Conservation (phyloP, 2,113 vertebrate species). For the Larimichthys polyactis region DNA sequence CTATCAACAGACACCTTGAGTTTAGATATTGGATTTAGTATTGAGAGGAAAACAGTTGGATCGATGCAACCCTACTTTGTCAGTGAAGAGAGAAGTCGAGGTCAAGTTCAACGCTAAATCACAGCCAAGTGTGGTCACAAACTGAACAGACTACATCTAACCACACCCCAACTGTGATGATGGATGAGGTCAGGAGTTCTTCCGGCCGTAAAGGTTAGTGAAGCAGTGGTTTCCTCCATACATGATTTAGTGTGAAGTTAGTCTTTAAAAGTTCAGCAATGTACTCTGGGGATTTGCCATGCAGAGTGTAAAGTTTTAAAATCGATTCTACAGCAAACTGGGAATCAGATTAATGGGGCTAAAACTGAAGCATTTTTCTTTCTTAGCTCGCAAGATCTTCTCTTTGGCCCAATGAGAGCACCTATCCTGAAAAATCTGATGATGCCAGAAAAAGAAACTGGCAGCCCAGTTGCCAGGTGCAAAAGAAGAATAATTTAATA, state of each 20-base stretch:
- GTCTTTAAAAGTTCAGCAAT: background rate
- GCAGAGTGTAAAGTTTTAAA: background rate
- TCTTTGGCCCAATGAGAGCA: constrained; percentile 9
- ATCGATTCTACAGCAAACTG: constrained; percentile 17
- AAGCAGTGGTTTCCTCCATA: background rate
- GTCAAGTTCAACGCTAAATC: too few species aligned
- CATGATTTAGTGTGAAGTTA: background rate
- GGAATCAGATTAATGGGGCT: background rate
- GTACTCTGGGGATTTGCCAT: constrained; percentile 8
- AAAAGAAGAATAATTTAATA: constrained; percentile 8
- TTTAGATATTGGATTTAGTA: too few species aligned
- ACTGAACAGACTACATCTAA: too few species aligned
- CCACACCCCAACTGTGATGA: too few species aligned
- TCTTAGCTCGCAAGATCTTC: background rate
- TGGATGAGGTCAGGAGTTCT: background rate
- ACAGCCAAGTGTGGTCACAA: too few species aligned
- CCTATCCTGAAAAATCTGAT: background rate
- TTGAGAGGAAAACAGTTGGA: too few species aligned
- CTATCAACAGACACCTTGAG: too few species aligned
- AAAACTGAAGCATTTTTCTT: constrained; percentile 12
- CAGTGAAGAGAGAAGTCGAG: too few species aligned
- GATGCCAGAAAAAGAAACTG: constrained; percentile 18
- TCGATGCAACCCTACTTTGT: too few species aligned
- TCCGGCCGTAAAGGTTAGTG: background rate
- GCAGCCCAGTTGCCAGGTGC: background rate